Conservation (phyloP, 2,113 vertebrate species). For the Cynoglossus semilaevis region DNA sequence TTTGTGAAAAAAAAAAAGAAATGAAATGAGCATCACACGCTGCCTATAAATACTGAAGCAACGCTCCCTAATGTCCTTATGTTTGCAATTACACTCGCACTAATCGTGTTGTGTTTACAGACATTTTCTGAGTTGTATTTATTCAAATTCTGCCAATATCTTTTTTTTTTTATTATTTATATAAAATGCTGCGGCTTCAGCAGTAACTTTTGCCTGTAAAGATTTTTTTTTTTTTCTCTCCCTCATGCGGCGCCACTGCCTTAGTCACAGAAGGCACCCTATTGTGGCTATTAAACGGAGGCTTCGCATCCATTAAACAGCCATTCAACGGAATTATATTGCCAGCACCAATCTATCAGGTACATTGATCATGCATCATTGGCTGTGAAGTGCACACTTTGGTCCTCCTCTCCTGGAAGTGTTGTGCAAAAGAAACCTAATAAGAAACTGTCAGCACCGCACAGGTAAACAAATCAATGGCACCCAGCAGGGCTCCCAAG, state of each 20-base stretch:
- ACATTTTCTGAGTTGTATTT: too few species aligned
- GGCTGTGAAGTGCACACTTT: slow-evolving; percentile 60
- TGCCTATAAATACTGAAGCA: too few species aligned
- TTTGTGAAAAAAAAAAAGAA: slow-evolving; percentile 12
- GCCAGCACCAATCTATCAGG: slow-evolving; percentile 69
- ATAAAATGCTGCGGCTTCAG: slow-evolving; percentile 11
- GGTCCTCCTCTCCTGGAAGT: slow-evolving; percentile 69
- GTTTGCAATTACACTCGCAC: too few species aligned
- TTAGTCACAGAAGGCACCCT: slow-evolving; percentile 54
- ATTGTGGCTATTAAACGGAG: slow-evolving; percentile 67
- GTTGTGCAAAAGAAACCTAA: slow-evolving; percentile 76
- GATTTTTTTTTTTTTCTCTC: slow-evolving; percentile 40
- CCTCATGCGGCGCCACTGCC: slow-evolving; percentile 20
- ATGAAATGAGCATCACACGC: slow-evolving; percentile 1
- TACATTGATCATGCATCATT: slow-evolving; percentile 71
- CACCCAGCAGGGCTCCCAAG: slow-evolving; percentile 72
- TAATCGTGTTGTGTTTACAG: too few species aligned
- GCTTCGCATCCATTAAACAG: slow-evolving; percentile 64
- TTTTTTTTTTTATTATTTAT: too few species aligned
- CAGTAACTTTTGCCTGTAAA: slow-evolving; percentile 14
- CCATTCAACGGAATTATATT: slow-evolving; percentile 69
- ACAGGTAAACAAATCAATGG: slow-evolving; percentile 83
- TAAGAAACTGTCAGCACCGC: slow-evolving; percentile 76
- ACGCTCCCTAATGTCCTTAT: too few species aligned
- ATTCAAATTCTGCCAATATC: too few species aligned